These are phyloP conservation scores for Heliangelus exortis DNA, from an alignment of 2,797 vertebrate genomes.

Conservation along the genomic window DNA sequence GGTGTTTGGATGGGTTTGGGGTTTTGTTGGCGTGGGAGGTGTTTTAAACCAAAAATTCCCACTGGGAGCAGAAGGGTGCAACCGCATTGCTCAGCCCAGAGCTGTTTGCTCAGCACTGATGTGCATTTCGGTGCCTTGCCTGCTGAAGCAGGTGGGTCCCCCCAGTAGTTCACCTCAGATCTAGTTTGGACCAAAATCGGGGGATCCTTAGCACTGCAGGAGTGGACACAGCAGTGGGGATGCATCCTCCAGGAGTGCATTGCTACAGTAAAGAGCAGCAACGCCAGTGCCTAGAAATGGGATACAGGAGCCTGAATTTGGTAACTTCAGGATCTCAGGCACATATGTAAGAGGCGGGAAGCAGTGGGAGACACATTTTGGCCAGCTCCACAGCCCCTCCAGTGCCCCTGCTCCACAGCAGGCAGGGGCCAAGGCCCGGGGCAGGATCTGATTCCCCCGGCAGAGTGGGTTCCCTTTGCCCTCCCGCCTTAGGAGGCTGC, in stretches of 20 bases:
- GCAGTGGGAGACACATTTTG: background rate
- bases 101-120: background rate
- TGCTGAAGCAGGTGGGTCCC: background rate
- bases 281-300: background rate
- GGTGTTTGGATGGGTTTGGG: background rate
- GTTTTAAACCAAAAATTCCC: background rate
- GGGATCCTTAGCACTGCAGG: accelerated
- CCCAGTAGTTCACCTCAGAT: background rate
- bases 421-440: background rate
- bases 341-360: background rate
- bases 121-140: accelerated
- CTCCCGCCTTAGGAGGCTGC: background rate
- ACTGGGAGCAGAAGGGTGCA: background rate
- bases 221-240: background rate
- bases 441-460: background rate
- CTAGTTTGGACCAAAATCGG: background rate
- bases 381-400: background rate
- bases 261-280: background rate
- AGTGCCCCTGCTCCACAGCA: background rate
- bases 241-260: background rate
- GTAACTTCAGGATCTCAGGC: accelerated
- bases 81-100: accelerated
- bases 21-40: background rate
- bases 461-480: background rate
- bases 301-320: background rate